Base-by-base conservation (phyloP, 2,888 invertebrate species). In the Abrostola tripartita region DNA sequence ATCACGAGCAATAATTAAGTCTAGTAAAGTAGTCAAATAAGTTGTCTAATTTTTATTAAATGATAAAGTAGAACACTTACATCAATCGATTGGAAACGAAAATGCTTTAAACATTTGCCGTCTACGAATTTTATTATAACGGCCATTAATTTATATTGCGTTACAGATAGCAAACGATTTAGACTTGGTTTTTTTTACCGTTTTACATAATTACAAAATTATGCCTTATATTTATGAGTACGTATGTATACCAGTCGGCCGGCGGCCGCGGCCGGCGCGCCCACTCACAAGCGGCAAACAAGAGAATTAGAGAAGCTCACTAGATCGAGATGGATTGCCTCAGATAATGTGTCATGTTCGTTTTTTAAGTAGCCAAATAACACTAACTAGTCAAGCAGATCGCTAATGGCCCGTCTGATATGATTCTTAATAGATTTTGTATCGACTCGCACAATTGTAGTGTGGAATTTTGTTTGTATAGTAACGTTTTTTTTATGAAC, bases 171-270 rank as follows among this genome's bases (percentile, higher is more conserved):
- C 88, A 85, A 92, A 88, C 89, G 88, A 88, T 91, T 92, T 88
- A 83, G 88, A 86, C 85, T 87, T 85, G 85, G 81, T 84, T 90
- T 92, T 88, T 40, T 92, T 90, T 91, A 92, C 90, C 92, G 92
- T 90, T 92, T 92, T 90, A 91, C 88, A 91, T 92, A 92, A 93
- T 93, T 92, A 93, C 91, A 89, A 92, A 92, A 92, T 92, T 92
- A 92, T 92, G 90, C 88, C 85, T 88, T 86, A 84, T 89, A 87
- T 91, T 89, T 90, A 90, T 85, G 88, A 88, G 88, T 87, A 83
- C 79, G 81, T 83, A 78, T 78, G 68, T 82, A 78, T 81, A 59
- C 35, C 66, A 67, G 61, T 40, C 62, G 47, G 47, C 53, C 83
- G 86, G 77, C 88, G 88, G n/a, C n/a, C n/a, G n/a, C 62, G 47